Conservation (phyloP, 2,888 invertebrate genomes). For the Nephrotoma guestfalica region DNA sequence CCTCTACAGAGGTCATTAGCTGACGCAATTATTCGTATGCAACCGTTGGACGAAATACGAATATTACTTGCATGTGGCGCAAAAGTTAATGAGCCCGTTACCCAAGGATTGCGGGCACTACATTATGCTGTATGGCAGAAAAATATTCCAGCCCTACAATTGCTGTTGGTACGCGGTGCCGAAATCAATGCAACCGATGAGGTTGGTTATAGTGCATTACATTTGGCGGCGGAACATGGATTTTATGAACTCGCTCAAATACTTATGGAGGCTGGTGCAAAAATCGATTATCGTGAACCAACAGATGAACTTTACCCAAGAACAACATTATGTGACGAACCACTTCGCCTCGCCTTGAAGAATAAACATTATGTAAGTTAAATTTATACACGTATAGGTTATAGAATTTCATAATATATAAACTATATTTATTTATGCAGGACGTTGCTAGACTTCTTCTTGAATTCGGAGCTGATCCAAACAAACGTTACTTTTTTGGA, state of each 20-base stretch:
- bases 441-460: conserved; percentile 55
- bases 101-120: conserved; percentile 72
- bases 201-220: conserved; percentile 82
- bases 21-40: conserved; percentile 79
- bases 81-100: conserved; percentile 60
- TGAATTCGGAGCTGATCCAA: conserved; percentile 76
- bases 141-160: conserved; percentile 60
- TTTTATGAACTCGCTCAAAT: conserved; percentile 54
- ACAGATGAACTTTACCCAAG: conserved; percentile 55
- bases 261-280: conserved; percentile 60
- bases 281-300: conserved; percentile 63
- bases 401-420: not conserved
- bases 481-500: conserved; percentile 84
- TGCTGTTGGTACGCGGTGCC: conserved; percentile 67
- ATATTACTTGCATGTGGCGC: conserved; percentile 78
- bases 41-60: conserved; percentile 72
- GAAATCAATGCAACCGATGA: conserved; percentile 74
- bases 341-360: conserved; percentile 74
- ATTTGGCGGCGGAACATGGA: conserved; percentile 80
- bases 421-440: conserved; percentile 18
- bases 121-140: conserved; percentile 90
- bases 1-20: conserved; percentile 73
- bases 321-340: conserved; percentile 69
- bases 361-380: conserved; percentile 56
- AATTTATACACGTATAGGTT: not conserved